Base-by-base conservation (phyloP, 2,888 invertebrate species). In the Pterostichus niger region DNA sequence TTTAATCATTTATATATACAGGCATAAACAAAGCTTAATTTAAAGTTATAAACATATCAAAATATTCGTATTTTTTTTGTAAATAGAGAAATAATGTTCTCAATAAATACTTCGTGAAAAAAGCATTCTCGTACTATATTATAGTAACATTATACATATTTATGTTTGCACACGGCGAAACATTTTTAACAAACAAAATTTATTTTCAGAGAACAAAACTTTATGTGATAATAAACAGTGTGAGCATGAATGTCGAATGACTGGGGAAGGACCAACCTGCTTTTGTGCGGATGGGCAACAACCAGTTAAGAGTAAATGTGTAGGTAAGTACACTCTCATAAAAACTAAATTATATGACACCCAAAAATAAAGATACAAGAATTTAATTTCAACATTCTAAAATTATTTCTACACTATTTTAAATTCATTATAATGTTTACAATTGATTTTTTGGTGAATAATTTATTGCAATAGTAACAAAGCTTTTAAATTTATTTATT, bases 281-380 rank as follows among this genome's bases (percentile, higher is more conserved):
- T 96, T 93, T 91, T 97, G 97, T 90, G 92, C 92, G 17, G 89
- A 90, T 52, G 96, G 96, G 0, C 92, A 93, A 88, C 92, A 92
- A 87, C 92, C 94, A 1, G 91, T 92, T 84, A 92, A 90, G 80
- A 93, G 92, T 24, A 90, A 89, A 76, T 96, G 96, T 87, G 91
- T 93, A 77, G 91, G 92, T 92, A 87, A 85, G 88, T 87, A 68
- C 17, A 35, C 15, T 10, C 56, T 13, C 68, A 15, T 68, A 68
- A 68, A 68, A 68, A 44, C n/a, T 68, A 44, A 68, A n/a, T 35
- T 40, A 68, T 68, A 44, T 35, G 68, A 68, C 68, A 68, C 44
- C 40, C 33, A 10, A 61, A 33, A 33, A 61, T 61, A 61, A 61
- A 31, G 61, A 61, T 61, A 61, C 33, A 68, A 68, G 68, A 44